Conservation (phyloP, 2,113 vertebrate species). For the Brienomyrus brachyistius region DNA sequence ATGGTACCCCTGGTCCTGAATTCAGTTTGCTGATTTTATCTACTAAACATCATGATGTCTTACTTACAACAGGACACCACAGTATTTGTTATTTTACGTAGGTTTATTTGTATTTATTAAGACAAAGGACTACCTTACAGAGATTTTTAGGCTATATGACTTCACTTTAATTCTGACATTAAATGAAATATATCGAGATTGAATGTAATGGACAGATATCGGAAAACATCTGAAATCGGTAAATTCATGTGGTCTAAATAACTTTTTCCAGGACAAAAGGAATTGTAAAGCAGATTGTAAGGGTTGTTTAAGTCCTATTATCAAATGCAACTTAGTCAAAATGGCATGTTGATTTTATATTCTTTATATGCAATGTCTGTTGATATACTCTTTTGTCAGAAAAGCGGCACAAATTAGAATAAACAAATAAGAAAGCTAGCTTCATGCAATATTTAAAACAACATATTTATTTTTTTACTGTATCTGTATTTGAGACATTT, state of each 20-base stretch:
- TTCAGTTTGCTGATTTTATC: conserved; percentile 49
- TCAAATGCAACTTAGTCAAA: not conserved
- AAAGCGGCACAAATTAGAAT: not conserved
- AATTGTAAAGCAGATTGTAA: not conserved
- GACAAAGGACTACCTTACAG: not conserved
- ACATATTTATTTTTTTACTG: not conserved
- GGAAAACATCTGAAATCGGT: not conserved
- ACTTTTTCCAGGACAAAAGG: not conserved
- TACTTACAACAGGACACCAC: not conserved
- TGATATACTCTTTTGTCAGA: not conserved
- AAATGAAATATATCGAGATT: not conserved
- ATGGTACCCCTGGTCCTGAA: conserved; percentile 34
- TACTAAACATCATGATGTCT: not conserved
- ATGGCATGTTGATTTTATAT: not conserved
- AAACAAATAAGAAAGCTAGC: not conserved
- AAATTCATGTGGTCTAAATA: not conserved
- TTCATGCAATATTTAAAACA: not conserved
- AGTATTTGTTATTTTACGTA: not conserved
- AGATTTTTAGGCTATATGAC: not conserved
- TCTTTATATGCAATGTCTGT: not conserved
- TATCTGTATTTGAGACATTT: not conserved
- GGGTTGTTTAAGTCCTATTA: not conserved
- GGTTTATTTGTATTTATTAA: not conserved
- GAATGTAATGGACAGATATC: not conserved
- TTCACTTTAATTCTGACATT: not conserved